phyloP scores from a whole-genome alignment of 35 echinoderm and acorn worm species.

The Amphiura filiformis region DNA sequence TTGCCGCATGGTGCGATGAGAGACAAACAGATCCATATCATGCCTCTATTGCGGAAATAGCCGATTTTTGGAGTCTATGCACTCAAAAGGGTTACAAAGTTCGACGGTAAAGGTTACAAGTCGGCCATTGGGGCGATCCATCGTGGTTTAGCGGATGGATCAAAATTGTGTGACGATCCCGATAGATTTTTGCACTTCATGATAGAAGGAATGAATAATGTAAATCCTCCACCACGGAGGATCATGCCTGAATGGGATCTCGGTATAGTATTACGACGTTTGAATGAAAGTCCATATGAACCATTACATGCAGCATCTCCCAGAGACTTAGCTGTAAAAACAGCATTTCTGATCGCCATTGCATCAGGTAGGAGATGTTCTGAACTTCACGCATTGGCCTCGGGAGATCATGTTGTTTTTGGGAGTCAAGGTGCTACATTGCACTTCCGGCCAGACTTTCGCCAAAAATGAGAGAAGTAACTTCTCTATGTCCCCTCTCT shows the following conservation, averaged over 20 bases:
- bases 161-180: not conserved
- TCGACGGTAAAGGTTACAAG: slow-evolving; percentile 33
- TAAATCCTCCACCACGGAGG: not conserved
- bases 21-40: slow-evolving; percentile 18
- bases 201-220: slow-evolving; percentile 17
- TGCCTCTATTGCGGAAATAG: slow-evolving; percentile 43
- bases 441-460: slow-evolving; percentile 14
- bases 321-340: slow-evolving; percentile 39
- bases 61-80: slow-evolving; percentile 37
- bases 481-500: slow-evolving; percentile 3
- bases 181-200: not conserved
- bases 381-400: slow-evolving; percentile 25
- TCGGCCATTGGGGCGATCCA: slow-evolving; percentile 47
- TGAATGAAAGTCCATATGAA: slow-evolving; percentile 21
- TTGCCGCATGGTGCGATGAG: slow-evolving; percentile 15
- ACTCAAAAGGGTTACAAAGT: not conserved
- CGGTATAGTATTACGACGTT: slow-evolving; percentile 1
- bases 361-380: not conserved
- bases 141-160: slow-evolving; percentile 27
- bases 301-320: slow-evolving; percentile 18
- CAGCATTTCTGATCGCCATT: slow-evolving; percentile 24
- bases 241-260: slow-evolving; percentile 45
- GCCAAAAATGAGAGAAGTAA: slow-evolving; percentile 39
- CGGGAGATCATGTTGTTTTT: slow-evolving; percentile 24
- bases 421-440: slow-evolving; percentile 6